A percentile compares a stretch with the other conserved stretches of the same genome.
Evolutionary conservation across 2,797 vertebrate genomes (phyloP).

Genomic region (Neopelma chrysocephalum): DNA sequence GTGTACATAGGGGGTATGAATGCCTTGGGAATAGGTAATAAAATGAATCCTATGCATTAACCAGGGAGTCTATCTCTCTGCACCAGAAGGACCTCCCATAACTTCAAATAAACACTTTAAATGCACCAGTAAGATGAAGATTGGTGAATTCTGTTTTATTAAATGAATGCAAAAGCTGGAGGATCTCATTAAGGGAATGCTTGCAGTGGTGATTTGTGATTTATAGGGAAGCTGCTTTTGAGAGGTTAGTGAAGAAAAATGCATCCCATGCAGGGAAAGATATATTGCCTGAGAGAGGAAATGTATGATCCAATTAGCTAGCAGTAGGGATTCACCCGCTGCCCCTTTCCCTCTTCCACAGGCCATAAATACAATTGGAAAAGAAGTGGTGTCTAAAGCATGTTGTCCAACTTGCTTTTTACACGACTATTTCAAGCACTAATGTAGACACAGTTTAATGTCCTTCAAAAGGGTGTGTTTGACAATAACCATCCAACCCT

Average conservation of each 20-base stretch:
- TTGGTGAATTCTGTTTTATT: slow-evolving; percentile 8
- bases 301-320: slow-evolving; percentile 56
- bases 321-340: slow-evolving; percentile 46
- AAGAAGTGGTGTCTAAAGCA: background rate
- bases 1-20: background rate
- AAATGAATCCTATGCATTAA: background rate
- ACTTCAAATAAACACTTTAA: slow-evolving; percentile 31
- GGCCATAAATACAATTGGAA: slow-evolving; percentile 1
- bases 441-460: background rate
- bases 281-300: slow-evolving; percentile 44
- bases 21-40: background rate
- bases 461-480: background rate
- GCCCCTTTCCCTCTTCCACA: slow-evolving; percentile 26
- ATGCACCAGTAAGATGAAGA: background rate
- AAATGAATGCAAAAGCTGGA: slow-evolving; percentile 46
- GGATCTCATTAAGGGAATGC: slow-evolving; percentile 52
- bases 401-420: background rate
- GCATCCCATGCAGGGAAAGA: slow-evolving; percentile 43
- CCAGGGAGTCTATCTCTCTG: background rate
- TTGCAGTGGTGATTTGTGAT: slow-evolving; percentile 51
- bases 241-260: slow-evolving; percentile 60
- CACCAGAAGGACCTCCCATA: slow-evolving; percentile 8
- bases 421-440: background rate
- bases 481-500: background rate
- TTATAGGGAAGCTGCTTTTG: slow-evolving; percentile 39